A percentile compares a stretch with the other conserved stretches of the same genome.
Evolutionary conservation across 2,113 vertebrate species (phyloP).

Genomic region (Sebastes fasciatus): DNA sequence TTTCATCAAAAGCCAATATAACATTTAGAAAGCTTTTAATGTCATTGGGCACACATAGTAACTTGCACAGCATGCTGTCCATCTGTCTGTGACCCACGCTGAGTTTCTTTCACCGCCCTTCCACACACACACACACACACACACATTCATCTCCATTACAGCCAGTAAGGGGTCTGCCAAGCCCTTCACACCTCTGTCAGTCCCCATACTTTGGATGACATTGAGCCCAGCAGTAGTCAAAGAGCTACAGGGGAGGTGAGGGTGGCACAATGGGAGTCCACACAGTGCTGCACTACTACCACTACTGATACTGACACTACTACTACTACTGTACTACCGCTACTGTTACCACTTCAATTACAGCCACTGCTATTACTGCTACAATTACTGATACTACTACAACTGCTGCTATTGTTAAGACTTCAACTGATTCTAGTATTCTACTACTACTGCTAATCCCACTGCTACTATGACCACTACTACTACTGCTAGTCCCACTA

Average conservation of each 20-base stretch:
- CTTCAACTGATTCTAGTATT: not conserved
- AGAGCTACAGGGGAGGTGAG: slow-evolving; percentile 60
- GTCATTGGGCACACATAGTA: slow-evolving; percentile 3
- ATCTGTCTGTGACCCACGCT: slow-evolving; percentile 48
- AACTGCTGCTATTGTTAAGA: not conserved
- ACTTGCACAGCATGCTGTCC: slow-evolving; percentile 25
- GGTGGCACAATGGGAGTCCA: slow-evolving; percentile 23
- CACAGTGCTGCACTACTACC: not conserved
- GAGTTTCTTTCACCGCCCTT: slow-evolving; percentile 25
- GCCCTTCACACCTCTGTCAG: slow-evolving; percentile 64
- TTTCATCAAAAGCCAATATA: not conserved
- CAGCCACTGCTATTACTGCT: not conserved
- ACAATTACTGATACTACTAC: not conserved
- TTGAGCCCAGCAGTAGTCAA: slow-evolving; percentile 68
- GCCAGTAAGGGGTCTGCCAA: slow-evolving; percentile 49
- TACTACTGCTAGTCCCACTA: not conserved
- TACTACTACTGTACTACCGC: not conserved
- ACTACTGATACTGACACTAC: not conserved
- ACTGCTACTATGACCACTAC: not conserved
- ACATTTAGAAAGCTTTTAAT: slow-evolving; percentile 11
- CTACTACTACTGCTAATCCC: not conserved
- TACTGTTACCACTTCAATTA: not conserved
- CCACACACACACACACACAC: slow-evolving; percentile 21
- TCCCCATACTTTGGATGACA: slow-evolving; percentile 68
- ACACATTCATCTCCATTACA: slow-evolving; percentile 63